A percentile compares a stretch with the other conserved stretches of the same genome.
Conservation (phyloP, 2,113 vertebrate species). For the Protobothrops flavoviridis region DNA sequence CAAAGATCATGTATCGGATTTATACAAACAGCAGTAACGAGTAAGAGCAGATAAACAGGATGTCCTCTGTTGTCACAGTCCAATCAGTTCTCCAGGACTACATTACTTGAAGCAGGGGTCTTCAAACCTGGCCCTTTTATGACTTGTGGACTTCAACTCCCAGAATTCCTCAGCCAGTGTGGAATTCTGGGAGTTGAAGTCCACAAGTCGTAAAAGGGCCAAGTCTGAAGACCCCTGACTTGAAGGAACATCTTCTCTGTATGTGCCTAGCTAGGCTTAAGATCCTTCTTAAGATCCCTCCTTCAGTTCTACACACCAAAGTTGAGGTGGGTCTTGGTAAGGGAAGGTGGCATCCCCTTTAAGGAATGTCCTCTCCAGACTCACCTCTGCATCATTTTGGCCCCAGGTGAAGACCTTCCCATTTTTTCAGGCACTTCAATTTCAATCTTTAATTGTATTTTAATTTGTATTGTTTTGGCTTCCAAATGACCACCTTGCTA, state of each 20-base stretch:
- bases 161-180: too few relatives aligned
- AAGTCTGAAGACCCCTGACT: too few relatives aligned
- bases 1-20: neutral
- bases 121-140: too few relatives aligned
- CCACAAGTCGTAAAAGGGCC: too few relatives aligned
- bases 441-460: neutral
- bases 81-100: neutral
- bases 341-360: neutral
- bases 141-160: too few relatives aligned
- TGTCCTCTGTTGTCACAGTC: neutral
- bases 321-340: neutral
- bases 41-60: neutral
- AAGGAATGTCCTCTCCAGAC: neutral
- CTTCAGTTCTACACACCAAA: neutral
- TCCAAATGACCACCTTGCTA: neutral
- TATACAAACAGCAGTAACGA: neutral
- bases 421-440: neutral
- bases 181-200: too few relatives aligned
- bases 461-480: neutral
- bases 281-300: neutral
- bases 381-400: neutral
- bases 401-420: neutral
- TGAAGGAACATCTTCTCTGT: neutral
- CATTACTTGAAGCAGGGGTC: neutral
- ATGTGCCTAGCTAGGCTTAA: neutral